These are phyloP conservation scores for Macropus fuliginosus DNA, from an alignment of 2,797 vertebrate genomes.

Conservation along the genomic window DNA sequence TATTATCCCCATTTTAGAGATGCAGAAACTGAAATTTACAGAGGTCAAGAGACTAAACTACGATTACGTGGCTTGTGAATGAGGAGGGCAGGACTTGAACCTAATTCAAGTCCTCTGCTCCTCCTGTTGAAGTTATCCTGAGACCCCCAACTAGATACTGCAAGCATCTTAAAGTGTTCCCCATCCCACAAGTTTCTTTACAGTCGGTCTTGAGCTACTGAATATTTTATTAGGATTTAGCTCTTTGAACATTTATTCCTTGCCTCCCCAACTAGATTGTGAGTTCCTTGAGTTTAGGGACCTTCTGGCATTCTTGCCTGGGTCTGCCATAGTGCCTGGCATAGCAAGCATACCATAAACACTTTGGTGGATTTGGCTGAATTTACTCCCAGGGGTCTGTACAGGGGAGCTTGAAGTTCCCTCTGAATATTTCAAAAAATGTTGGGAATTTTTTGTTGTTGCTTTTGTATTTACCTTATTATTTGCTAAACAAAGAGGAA, in stretches of 20 bases:
- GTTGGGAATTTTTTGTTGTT: neutral
- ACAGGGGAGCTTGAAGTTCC: neutral
- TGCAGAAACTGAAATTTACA: neutral
- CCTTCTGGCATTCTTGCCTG: neutral
- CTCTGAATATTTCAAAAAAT: conserved; percentile 1
- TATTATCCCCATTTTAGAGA: neutral
- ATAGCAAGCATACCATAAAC: neutral
- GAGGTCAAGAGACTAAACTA: neutral
- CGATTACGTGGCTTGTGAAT: neutral
- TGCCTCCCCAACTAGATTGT: neutral
- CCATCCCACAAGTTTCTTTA: neutral
- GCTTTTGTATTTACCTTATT: neutral
- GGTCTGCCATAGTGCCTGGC: neutral
- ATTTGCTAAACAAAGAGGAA: conserved; percentile 19
- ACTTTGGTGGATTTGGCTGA: neutral
- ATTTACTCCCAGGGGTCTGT: neutral
- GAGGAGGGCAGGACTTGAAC: neutral
- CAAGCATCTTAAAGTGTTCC: neutral
- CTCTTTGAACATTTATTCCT: neutral
- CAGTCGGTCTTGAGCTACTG: neutral
- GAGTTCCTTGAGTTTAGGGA: neutral
- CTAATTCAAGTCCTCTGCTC: neutral
- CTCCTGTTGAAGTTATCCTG: neutral
- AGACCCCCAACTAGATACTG: neutral
- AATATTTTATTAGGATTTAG: neutral